A percentile compares a stretch with the other conserved stretches of the same genome.
Evolutionary conservation across 2,113 vertebrate species (phyloP).

Genomic region (Seriola quinqueradiata): DNA sequence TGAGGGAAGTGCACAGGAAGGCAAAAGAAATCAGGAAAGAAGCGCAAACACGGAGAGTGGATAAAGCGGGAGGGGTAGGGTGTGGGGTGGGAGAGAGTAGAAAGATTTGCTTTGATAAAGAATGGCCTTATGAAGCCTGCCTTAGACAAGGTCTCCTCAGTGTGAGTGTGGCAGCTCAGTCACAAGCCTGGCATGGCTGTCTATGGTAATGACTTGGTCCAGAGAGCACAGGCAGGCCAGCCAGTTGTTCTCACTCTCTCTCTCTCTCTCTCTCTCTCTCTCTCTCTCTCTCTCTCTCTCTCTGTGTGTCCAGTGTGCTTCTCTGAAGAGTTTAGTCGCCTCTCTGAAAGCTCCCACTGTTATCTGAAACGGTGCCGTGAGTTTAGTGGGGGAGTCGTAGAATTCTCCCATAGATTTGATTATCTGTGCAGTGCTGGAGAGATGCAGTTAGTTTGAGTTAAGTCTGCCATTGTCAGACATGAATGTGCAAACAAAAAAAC

Average conservation of each 20-base stretch:
- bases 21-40: conserved; percentile 18
- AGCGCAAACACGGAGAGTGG: conserved; percentile 21
- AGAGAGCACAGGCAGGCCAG: conserved; percentile 56
- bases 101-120: conserved; percentile 64
- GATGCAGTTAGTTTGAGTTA: conserved; percentile 15
- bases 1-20: conserved; percentile 26
- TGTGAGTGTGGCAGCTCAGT: conserved; percentile 63
- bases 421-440: conserved; percentile 27
- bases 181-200: conserved; percentile 74
- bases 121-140: conserved; percentile 65
- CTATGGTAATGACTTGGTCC: conserved; percentile 74
- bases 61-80: neutral
- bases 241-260: conserved; percentile 56
- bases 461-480: neutral
- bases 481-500: neutral
- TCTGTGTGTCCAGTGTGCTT: conserved; percentile 17
- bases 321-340: conserved; percentile 18
- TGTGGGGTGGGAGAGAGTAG: conserved; percentile 4
- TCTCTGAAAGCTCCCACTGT: conserved; percentile 73
- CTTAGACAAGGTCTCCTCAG: conserved; percentile 77
- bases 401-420: conserved; percentile 59
- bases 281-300: conserved; percentile 4
- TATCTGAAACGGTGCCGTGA: conserved; percentile 49
- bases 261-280: too few species aligned
- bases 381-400: conserved; percentile 42